Evolutionary conservation across 2,888 invertebrate species (phyloP).

Genomic region (Flexamia atlantica): DNA sequence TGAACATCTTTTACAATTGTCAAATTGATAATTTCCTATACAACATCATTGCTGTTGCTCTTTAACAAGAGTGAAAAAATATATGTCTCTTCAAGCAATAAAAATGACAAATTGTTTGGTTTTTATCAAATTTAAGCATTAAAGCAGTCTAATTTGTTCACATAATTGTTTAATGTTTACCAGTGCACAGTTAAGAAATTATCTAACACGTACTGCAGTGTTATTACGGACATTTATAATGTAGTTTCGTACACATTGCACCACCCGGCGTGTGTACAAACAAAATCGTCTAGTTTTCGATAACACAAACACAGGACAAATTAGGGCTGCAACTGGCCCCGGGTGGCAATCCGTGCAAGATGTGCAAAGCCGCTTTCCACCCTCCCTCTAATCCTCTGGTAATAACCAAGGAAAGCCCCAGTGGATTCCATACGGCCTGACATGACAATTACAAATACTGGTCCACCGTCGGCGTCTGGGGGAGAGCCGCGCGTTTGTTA

Average conservation of each 20-base stretch:
- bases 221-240: too few species aligned
- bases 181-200: too few species aligned
- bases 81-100: too few species aligned
- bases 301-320: conserved; percentile 29
- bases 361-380: conserved; percentile 56
- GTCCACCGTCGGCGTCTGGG: background rate
- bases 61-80: too few species aligned
- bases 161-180: too few species aligned
- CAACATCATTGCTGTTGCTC: too few species aligned
- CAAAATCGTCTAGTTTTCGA: background rate
- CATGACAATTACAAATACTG: conserved; percentile 62
- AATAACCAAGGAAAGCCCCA: conserved; percentile 56
- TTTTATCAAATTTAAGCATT: too few species aligned
- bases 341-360: conserved; percentile 50
- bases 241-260: too few species aligned
- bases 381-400: conserved; percentile 57
- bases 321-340: conserved; percentile 47
- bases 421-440: conserved; percentile 54
- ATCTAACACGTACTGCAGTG: too few species aligned
- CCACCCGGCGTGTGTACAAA: background rate
- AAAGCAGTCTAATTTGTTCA: too few species aligned
- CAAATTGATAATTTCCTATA: background rate
- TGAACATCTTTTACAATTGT: background rate
- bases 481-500: background rate
- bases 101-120: too few species aligned